Base-by-base conservation (phyloP, 2,888 invertebrate genomes). In the Oxystoma pomonae region DNA sequence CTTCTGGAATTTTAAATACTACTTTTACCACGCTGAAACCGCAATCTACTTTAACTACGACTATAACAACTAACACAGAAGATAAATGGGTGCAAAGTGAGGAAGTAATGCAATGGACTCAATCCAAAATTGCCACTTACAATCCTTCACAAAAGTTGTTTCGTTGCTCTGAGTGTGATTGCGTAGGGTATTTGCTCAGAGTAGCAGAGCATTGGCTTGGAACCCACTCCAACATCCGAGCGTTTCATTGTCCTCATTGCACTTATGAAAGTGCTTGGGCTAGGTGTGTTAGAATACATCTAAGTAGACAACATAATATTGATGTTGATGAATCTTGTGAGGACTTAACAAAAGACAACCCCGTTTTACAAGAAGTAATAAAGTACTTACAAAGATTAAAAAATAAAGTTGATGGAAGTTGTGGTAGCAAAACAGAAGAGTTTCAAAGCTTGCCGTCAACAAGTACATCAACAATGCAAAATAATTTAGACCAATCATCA, bases 181-280 rank as follows among this genome's bases (percentile, higher is more conserved):
- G 88, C 80, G 88, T 89, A 16, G 90, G 90, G 19, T 89, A 89
- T 78, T 82, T 90, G 66, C 86, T 88, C 60, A 82, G 90, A 67
- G 86, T 90, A 19, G 90, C 90, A 1, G 90, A 90, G 78, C 90
- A 90, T 80, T 90, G 90, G 89, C 82, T 90, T 55, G 90, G 90
- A 60, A 88, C 89, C 55, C 90, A 84, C 82, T 90, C 87, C 71
- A 86, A 84, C 82, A 83, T 85, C 74, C 84, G 83, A 73, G 89
- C 84, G 72, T 88, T 81, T 75, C 85, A 85, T 72, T 86, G 86
- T 74, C 84, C 86, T 0, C 87, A 88, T 67, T 90, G 90, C 80
- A 88, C 89, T 5, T 90, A 89, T 79, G 88, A 88, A 69, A 87
- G 88, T 71, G 88, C 89, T 56, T 90, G 90, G 90, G 89, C 89